Base-by-base conservation (phyloP, 2,797 vertebrate species). In the Ciconia nigra region DNA sequence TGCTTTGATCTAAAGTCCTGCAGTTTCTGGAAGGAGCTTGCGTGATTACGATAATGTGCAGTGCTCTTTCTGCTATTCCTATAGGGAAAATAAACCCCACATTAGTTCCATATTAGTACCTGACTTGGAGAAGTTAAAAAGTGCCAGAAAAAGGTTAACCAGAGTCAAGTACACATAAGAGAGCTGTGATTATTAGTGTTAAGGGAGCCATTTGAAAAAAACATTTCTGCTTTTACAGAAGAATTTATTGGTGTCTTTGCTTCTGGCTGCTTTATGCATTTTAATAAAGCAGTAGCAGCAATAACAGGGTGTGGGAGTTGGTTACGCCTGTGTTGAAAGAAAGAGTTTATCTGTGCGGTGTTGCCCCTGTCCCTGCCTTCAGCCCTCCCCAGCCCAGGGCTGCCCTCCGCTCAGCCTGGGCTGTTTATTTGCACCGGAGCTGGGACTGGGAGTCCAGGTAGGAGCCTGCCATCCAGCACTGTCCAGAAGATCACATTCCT, bases 41-140 rank as follows among this genome's bases (percentile, higher is more conserved):
- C 57, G 26, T 95, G 97, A 97, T 98, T 98, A 97, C 86, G 54
- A 97, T 98, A 98, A 98, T 98, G 96, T 95, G 88, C 96, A 93
- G 93, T 97, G 94, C 96, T 97, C 97, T 98, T 98, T 98, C 96
- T 97, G 97, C 96, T 97, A 98, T 98, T 98, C 98, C 98, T 98
- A 91, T 81, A 97, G 98, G 98, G 97, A 97, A 98, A 98, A 98
- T 98, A 98, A 98, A 98, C 96, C 98, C 96, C 97, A 97, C 97
- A 98, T 98, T 98, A 98, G 98, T 98, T 98, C 98, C 96, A 97
- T 98, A 98, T 98, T 98, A 98, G 97, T 98, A 98, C 98, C 98
- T 98, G 97, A 98, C 97, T 98, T 97, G 95, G 97, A 97, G 96
- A 98, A 98, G 98, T 98, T 98, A 98, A 98, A 98, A 98, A 98